Percentiles rank a stretch among this genome's conserved stretches.
Evolutionary conservation across 2,113 vertebrate genomes (phyloP).

Genomic region (Phalacrocorax brasilianus): DNA sequence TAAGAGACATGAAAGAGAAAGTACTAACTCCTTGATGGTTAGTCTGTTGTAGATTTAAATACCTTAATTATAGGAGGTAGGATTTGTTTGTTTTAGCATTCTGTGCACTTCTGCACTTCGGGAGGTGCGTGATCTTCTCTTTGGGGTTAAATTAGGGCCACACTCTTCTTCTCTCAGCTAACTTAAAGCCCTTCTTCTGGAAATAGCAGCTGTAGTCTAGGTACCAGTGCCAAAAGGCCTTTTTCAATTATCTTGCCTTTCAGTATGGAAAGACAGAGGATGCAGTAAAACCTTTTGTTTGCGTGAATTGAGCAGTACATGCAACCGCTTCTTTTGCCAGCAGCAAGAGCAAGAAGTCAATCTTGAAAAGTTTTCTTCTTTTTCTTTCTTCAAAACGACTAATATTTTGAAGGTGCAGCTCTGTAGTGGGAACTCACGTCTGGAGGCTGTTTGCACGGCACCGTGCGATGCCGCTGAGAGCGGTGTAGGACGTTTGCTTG

Average conservation of each 20-base stretch:
- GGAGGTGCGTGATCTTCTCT: background rate
- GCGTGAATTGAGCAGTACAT: background rate
- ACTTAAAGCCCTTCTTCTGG: background rate
- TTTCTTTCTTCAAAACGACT: background rate
- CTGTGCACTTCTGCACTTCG: fast-evolving
- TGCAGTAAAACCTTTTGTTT: background rate
- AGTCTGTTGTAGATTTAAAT: background rate
- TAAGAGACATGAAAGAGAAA: background rate
- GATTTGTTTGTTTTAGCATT: background rate
- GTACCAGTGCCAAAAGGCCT: background rate
- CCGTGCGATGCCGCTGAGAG: background rate
- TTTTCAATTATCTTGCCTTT: background rate
- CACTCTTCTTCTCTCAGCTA: background rate
- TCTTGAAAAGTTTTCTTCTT: background rate
- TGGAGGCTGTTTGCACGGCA: background rate
- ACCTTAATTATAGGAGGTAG: background rate
- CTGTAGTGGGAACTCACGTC: fast-evolving
- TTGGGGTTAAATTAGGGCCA: background rate
- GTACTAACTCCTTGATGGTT: background rate
- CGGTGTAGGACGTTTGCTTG: background rate
- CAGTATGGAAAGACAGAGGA: background rate
- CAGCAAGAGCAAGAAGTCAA: background rate
- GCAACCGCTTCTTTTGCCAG: background rate
- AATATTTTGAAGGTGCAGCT: background rate
- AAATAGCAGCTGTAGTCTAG: background rate